Percentiles rank a stretch among this genome's conserved stretches.
These are phyloP conservation scores for Porites australiensis DNA, from an alignment of 64 coral and sea anemone species.

Conservation along the genomic window DNA sequence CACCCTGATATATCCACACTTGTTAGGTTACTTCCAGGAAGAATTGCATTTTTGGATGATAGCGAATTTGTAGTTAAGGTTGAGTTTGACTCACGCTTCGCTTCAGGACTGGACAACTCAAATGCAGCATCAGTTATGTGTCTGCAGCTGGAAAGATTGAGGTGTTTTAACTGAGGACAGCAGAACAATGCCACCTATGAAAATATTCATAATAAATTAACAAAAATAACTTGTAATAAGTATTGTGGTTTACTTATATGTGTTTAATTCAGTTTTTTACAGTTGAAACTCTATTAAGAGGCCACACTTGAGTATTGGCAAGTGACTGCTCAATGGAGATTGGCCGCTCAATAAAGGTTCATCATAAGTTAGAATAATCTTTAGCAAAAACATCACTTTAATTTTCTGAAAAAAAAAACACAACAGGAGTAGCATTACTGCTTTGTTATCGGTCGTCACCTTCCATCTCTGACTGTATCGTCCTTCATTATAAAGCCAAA, in stretches of 20 bases:
- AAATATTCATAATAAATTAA: background rate
- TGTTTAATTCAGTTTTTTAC: background rate
- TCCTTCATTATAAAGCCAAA: too few relatives aligned
- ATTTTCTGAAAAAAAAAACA: too few relatives aligned
- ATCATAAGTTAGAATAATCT: too few relatives aligned
- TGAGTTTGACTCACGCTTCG: constrained; percentile 1
- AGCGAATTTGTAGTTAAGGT: background rate
- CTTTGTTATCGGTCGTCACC: too few relatives aligned
- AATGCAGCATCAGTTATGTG: constrained; percentile 87
- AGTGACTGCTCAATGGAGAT: too few relatives aligned
- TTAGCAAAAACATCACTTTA: too few relatives aligned
- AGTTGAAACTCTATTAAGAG: too few relatives aligned
- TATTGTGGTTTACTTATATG: background rate
- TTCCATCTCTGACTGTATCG: too few relatives aligned
- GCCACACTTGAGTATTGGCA: too few relatives aligned
- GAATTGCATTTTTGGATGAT: constrained; percentile 22
- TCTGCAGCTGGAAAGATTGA: constrained; percentile 86
- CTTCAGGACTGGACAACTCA: background rate
- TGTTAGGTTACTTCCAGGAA: constrained; percentile 59
- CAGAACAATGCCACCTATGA: constrained; percentile 78
- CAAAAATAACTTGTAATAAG: background rate
- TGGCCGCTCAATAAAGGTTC: too few relatives aligned
- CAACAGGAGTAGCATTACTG: too few relatives aligned
- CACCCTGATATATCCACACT: constrained; percentile 91
- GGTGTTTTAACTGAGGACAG: constrained; percentile 74